Conservation (phyloP, 2,888 invertebrate genomes). For the Leucoma salicis region DNA sequence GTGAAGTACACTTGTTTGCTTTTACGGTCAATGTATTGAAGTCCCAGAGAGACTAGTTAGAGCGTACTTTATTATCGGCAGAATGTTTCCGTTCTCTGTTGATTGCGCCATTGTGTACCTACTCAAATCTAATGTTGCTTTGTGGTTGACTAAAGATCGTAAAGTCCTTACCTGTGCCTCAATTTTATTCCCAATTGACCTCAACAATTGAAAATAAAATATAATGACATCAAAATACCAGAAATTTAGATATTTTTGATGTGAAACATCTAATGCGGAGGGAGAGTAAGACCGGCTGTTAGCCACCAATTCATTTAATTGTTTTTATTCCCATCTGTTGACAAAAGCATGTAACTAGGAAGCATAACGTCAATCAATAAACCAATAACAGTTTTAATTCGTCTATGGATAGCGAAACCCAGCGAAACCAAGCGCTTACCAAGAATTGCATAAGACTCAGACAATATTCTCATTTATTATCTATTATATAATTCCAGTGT, state of each 20-base stretch:
- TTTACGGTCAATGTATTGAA: constrained; percentile 13
- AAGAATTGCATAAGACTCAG: no score
- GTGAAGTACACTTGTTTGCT: constrained; percentile 38
- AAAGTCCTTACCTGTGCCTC: neutral
- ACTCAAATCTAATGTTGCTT: neutral
- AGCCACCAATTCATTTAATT: no score
- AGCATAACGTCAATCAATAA: no score
- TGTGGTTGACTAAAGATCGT: neutral
- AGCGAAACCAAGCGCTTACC: no score
- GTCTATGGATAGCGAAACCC: no score
- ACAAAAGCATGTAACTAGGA: no score
- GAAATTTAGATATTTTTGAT: neutral
- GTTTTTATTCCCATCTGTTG: no score
- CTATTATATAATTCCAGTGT: no score
- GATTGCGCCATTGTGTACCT: constrained; percentile 28
- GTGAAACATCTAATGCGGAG: no score
- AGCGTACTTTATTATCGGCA: constrained; percentile 17
- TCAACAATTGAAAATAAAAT: neutral
- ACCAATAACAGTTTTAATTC: no score
- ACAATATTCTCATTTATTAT: no score
- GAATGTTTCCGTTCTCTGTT: constrained; percentile 19
- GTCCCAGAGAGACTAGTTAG: constrained; percentile 14
- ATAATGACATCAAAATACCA: neutral
- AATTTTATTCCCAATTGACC: neutral
- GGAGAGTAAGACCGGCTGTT: no score